A percentile compares a stretch with the other conserved stretches of the same genome.
Evolutionary conservation across 2,113 vertebrate species (phyloP).

Genomic region (Hucho hucho): DNA sequence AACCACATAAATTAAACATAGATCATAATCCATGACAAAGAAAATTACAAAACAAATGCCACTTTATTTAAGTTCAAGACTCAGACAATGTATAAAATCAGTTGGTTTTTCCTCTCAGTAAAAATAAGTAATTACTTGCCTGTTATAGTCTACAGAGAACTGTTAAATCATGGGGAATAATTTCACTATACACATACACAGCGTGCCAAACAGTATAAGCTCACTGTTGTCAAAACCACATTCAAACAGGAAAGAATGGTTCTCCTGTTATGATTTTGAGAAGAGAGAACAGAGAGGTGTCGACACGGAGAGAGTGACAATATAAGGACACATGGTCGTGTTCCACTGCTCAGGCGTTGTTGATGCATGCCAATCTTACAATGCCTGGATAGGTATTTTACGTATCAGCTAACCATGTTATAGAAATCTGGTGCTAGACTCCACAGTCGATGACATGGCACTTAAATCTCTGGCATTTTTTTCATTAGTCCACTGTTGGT

Average conservation of each 20-base stretch:
- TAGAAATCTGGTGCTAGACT: no score
- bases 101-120: conserved; percentile 2
- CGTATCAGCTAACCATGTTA: no score
- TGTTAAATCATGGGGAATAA: not conserved
- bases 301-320: not conserved
- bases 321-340: not conserved
- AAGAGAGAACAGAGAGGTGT: not conserved
- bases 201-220: conserved; percentile 13
- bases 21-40: not conserved
- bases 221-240: not conserved
- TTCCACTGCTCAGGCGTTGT: no score
- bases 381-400: no score
- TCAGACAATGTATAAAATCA: conserved; percentile 23
- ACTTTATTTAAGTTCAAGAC: conserved; percentile 42
- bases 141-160: conserved; percentile 6
- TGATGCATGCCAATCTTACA: no score
- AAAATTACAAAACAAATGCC: conserved; percentile 14
- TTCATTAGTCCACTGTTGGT: no score
- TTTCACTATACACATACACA: conserved; percentile 16
- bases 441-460: no score
- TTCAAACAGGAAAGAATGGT: not conserved
- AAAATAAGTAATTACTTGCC: conserved; percentile 13
- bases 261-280: not conserved
- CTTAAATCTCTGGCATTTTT: no score
- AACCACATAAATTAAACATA: no score